Conservation (phyloP, 2,113 vertebrate genomes). For the Apteryx mantelli region DNA sequence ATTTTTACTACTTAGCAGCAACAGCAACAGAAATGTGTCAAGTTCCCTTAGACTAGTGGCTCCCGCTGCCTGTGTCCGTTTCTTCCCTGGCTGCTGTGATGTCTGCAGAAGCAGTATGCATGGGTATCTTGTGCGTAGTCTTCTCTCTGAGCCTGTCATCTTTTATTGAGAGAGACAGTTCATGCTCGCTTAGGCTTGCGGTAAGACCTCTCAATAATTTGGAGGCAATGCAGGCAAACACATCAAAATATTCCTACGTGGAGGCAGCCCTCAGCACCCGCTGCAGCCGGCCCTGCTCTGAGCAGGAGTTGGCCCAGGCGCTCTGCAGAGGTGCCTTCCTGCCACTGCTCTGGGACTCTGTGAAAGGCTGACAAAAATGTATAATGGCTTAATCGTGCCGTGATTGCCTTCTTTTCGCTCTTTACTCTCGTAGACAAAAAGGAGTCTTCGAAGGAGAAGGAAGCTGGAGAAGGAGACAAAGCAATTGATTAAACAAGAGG, state of each 20-base stretch:
- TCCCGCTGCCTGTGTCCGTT: not conserved
- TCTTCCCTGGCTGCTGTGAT: not conserved
- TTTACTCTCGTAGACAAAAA: slow-evolving; percentile 63
- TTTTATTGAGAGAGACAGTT: not conserved
- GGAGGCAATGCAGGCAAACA: not conserved
- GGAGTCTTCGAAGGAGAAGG: slow-evolving; percentile 72
- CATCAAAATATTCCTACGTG: not conserved
- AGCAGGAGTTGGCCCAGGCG: rapidly evolving
- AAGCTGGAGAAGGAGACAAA: slow-evolving; percentile 83
- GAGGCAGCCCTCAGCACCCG: not conserved
- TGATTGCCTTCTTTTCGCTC: slow-evolving; percentile 5
- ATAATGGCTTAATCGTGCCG: not conserved
- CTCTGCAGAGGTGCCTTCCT: not conserved
- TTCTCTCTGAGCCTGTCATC: not conserved
- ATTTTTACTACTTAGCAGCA: not conserved
- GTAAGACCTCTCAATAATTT: not conserved
- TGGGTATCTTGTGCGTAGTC: not conserved
- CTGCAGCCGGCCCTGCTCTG: not conserved
- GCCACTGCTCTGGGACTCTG: rapidly evolving
- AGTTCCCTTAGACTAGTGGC: not conserved
- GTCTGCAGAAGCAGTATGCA: not conserved
- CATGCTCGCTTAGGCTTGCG: not conserved
- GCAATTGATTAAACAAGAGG: slow-evolving; percentile 85
- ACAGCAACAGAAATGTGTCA: not conserved
- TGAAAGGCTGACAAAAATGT: not conserved